Evolutionary conservation across 2,797 vertebrate genomes (phyloP).

Genomic region (Rhinella marina): DNA sequence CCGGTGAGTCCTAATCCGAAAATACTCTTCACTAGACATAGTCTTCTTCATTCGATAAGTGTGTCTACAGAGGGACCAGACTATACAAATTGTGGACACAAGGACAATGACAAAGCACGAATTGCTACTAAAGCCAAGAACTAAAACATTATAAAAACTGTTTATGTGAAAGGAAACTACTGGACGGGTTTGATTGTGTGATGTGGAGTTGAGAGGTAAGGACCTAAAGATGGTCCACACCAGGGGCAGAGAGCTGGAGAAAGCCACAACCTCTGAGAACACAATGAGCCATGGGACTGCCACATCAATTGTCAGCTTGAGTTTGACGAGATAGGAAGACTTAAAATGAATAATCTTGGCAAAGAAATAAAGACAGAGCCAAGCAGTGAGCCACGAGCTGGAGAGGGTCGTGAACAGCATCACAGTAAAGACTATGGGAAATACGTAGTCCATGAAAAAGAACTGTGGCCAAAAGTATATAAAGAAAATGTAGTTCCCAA

Average conservation of each 20-base stretch:
- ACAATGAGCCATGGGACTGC: not conserved
- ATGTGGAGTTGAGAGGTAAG: not conserved
- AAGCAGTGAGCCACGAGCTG: not conserved
- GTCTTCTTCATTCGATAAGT: not conserved
- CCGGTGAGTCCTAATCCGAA: not conserved
- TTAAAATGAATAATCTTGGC: not conserved
- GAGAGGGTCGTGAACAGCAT: not conserved
- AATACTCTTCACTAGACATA: not conserved
- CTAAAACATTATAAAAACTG: not conserved
- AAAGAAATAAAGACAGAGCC: slow-evolving; percentile 4
- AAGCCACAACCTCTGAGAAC: not conserved
- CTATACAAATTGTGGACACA: not conserved
- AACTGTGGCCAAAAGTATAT: not conserved
- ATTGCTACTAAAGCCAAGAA: not conserved
- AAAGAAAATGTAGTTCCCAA: not conserved
- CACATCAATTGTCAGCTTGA: not conserved
- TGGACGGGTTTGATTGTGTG: not conserved
- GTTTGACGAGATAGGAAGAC: not conserved
- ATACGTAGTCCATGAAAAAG: not conserved
- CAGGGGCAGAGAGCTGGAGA: not conserved
- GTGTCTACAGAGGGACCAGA: slow-evolving; percentile 3
- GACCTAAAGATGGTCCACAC: not conserved
- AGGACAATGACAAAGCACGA: not conserved
- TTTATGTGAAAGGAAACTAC: not conserved
- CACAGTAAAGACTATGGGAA: not conserved